These are phyloP conservation scores for Mesocentrotus franciscanus DNA, from an alignment of 53 echinoderm and acorn worm genomes.

Conservation along the genomic window DNA sequence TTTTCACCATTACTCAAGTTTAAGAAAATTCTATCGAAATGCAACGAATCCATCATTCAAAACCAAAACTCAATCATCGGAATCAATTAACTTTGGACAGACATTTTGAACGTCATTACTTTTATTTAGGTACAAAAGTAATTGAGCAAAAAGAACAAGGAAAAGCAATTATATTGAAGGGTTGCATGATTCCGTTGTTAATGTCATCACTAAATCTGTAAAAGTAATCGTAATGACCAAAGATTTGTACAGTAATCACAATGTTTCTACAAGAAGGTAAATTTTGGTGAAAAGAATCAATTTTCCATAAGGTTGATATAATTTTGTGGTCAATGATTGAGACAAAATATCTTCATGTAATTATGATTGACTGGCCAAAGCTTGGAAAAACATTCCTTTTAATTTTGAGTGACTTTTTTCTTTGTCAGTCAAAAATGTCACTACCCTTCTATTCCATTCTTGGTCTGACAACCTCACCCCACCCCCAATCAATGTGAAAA, in stretches of 20 bases:
- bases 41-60: not conserved
- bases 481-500: not conserved
- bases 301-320: not conserved
- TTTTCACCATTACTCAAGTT: not conserved
- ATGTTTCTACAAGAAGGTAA: slow-evolving; percentile 22
- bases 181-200: not conserved
- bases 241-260: slow-evolving; percentile 26
- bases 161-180: not conserved
- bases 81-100: not conserved
- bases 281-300: not conserved
- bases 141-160: not conserved
- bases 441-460: not conserved
- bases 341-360: not conserved
- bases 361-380: not conserved
- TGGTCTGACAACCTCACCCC: not conserved
- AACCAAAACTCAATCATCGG: slow-evolving; percentile 35
- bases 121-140: not conserved
- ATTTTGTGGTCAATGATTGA: not conserved
- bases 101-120: not conserved
- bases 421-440: not conserved
- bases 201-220: not conserved
- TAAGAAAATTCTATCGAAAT: not conserved
- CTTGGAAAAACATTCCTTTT: not conserved
- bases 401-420: not conserved
- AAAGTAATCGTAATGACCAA: not conserved